Conservation (phyloP, 2,888 invertebrate genomes). For the Branchipolynoe longqiensis region DNA sequence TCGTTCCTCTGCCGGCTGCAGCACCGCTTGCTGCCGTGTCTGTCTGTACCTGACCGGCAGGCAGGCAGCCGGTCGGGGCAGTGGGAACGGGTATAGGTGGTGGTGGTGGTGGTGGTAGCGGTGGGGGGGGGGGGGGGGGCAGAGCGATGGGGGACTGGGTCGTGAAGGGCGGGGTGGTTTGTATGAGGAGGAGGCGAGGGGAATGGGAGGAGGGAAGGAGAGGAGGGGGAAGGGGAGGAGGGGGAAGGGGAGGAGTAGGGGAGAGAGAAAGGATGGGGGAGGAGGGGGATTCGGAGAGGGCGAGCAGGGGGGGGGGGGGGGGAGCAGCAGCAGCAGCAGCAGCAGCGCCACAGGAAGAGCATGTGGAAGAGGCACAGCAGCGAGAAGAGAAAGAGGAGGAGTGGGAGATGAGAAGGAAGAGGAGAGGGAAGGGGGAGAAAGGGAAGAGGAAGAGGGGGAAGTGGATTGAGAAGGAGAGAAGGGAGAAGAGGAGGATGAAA, state of each 20-base stretch:
- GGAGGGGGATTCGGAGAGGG: neutral
- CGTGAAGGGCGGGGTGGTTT: neutral
- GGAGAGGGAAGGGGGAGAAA: neutral
- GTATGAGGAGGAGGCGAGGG: neutral
- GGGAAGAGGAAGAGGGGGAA: neutral
- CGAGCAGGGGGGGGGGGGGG: neutral
- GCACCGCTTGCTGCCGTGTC: too few species aligned
- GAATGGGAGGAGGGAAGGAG: neutral
- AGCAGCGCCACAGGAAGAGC: slow-evolving; percentile 1
- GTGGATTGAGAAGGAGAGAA: neutral
- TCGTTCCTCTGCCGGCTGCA: too few species aligned
- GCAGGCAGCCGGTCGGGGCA: neutral
- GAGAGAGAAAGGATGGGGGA: neutral
- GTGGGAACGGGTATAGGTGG: neutral
- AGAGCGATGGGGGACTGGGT: neutral
- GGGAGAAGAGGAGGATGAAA: neutral
- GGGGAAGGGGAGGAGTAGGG: neutral
- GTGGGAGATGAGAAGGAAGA: neutral
- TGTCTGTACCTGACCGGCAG: too few species aligned
- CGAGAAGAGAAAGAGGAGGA: slow-evolving; percentile 8
- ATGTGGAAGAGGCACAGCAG: neutral
- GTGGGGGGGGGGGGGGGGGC: neutral
- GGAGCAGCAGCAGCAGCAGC: slow-evolving; percentile 20
- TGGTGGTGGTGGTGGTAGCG: neutral
- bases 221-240: neutral